Conservation (phyloP, 1,140 invertebrate genomes). For the Ceratina australensis region DNA sequence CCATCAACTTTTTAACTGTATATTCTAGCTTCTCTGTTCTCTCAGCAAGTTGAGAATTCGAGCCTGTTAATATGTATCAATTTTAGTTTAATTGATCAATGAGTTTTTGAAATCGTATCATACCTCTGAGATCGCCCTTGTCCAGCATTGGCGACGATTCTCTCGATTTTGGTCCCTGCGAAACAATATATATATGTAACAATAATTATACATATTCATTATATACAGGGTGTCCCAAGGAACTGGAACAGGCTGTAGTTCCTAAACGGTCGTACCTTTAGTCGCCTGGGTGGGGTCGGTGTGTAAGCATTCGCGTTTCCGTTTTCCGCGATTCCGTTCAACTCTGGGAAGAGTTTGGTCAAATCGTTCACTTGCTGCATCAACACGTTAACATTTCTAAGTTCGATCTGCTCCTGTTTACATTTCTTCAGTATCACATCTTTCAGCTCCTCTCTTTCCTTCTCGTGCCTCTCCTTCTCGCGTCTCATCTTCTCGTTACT, state of each 20-base stretch:
- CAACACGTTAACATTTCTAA: slow-evolving; percentile 84
- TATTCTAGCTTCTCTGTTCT: slow-evolving; percentile 76
- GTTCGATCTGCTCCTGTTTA: slow-evolving; percentile 82
- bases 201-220: too few species aligned
- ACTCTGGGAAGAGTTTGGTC: slow-evolving; percentile 86
- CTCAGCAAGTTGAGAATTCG: slow-evolving; percentile 48
- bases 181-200: too few species aligned
- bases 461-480: slow-evolving; percentile 91
- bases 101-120: slow-evolving; percentile 31
- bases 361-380: slow-evolving; percentile 89
- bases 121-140: slow-evolving; percentile 76
- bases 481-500: slow-evolving; percentile 93
- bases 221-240: too few species aligned
- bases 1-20: slow-evolving; percentile 75
- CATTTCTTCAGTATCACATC: slow-evolving; percentile 79
- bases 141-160: slow-evolving; percentile 82
- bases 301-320: slow-evolving; percentile 73
- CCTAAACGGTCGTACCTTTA: slow-evolving; percentile 74
- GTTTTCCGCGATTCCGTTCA: slow-evolving; percentile 73
- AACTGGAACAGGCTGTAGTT: too few species aligned
- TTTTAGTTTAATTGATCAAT: not conserved
- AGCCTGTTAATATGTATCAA: slow-evolving; percentile 39
- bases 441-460: slow-evolving; percentile 87
- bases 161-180: slow-evolving; percentile 81
- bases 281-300: slow-evolving; percentile 81